phyloP scores from a whole-genome alignment of 2,797 vertebrate species.

The Sebastes taczanowskii region DNA sequence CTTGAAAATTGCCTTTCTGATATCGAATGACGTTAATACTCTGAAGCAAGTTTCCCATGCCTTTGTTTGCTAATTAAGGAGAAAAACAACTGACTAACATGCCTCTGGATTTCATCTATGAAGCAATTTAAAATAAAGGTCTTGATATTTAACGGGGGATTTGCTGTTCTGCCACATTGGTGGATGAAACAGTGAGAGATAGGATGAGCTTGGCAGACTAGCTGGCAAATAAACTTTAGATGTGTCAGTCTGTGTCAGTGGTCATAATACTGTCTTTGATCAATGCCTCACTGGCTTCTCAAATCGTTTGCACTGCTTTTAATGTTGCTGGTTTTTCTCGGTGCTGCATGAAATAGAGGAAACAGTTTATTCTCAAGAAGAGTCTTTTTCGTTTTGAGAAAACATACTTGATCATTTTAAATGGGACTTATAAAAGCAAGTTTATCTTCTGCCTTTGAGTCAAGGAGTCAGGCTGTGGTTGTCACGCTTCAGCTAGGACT shows the following conservation, averaged over 20 bases:
- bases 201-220: constrained; percentile 12
- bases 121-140: constrained; percentile 23
- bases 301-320: constrained; percentile 33
- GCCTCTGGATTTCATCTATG: background rate
- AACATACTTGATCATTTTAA: constrained; percentile 57
- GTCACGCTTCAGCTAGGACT: constrained; percentile 65
- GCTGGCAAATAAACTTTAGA: constrained; percentile 42
- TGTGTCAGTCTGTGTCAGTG: constrained; percentile 50
- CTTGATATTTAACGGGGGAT: constrained; percentile 16
- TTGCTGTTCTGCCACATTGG: constrained; percentile 25
- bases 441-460: constrained; percentile 59
- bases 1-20: background rate
- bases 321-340: constrained; percentile 20
- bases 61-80: background rate
- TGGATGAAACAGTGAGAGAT: constrained; percentile 18
- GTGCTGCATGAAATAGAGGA: constrained; percentile 32
- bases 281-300: constrained; percentile 23
- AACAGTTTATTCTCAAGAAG: constrained; percentile 23
- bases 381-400: constrained; percentile 29
- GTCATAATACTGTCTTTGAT: constrained; percentile 62
- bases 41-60: background rate
- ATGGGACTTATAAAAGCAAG: constrained; percentile 45
- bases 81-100: background rate
- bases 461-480: constrained; percentile 58
- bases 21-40: background rate